These are phyloP conservation scores for Drosophila prolongata DNA, from an alignment of 2,888 invertebrate genomes.

Conservation along the genomic window DNA sequence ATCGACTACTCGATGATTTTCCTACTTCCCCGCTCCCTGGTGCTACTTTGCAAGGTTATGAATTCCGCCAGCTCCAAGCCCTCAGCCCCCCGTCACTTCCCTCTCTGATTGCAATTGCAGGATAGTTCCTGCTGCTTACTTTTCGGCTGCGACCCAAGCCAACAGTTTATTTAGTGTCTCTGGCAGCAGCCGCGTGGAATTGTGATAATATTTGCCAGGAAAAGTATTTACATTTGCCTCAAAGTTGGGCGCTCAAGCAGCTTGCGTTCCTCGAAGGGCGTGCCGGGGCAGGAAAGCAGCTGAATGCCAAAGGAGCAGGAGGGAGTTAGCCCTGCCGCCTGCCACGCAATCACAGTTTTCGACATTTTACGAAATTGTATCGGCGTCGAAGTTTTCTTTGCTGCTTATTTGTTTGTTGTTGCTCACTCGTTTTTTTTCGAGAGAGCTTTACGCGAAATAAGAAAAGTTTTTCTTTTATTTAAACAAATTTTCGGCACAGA, in stretches of 20 bases:
- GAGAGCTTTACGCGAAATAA: constrained; percentile 67
- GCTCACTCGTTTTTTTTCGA: constrained; percentile 46
- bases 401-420: constrained; percentile 55
- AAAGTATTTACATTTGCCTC: constrained; percentile 81
- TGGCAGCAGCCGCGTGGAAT: constrained; percentile 59
- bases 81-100: constrained; percentile 1
- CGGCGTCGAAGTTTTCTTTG: constrained; percentile 71
- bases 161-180: constrained; percentile 67
- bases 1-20: neutral
- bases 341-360: constrained; percentile 75
- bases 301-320: constrained; percentile 6
- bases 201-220: constrained; percentile 81
- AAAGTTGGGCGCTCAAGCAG: constrained; percentile 56
- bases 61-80: constrained; percentile 1
- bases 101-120: constrained; percentile 48
- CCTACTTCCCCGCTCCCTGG: neutral
- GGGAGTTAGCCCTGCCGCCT: constrained; percentile 7
- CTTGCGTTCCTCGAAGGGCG: neutral
- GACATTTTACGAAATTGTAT: constrained; percentile 79
- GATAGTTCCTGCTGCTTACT: constrained; percentile 31
- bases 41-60: constrained; percentile 22
- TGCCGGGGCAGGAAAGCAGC: neutral
- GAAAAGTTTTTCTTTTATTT: constrained; percentile 78
- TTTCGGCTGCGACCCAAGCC: constrained; percentile 14
- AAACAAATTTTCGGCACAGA: constrained; percentile 67